These are phyloP conservation scores for Dromaius novaehollandiae DNA, from an alignment of 2,113 vertebrate genomes.

Conservation along the genomic window DNA sequence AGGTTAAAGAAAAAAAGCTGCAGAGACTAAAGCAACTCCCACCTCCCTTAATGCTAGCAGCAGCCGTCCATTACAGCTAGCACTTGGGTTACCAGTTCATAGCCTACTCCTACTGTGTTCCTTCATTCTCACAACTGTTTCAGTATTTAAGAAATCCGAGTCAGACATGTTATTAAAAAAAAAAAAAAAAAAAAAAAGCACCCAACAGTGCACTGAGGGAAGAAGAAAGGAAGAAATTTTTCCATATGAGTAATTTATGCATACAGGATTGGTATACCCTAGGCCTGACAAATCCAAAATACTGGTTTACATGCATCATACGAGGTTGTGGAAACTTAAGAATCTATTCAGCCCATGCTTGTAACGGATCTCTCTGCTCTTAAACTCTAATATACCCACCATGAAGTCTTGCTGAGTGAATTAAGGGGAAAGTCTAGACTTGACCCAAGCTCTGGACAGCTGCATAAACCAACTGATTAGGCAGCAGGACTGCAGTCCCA, in stretches of 20 bases:
- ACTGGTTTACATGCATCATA: rapidly evolving
- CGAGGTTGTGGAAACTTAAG: rapidly evolving
- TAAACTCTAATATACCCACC: background rate
- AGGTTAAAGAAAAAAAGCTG: background rate
- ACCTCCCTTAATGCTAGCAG: background rate
- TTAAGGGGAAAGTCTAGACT: background rate
- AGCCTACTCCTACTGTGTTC: background rate
- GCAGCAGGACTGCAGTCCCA: background rate
- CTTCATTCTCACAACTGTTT: background rate
- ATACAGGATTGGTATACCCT: background rate
- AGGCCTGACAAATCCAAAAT: background rate
- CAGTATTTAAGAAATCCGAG: background rate
- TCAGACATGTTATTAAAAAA: background rate
- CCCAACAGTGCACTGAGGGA: background rate
- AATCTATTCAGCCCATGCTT: background rate
- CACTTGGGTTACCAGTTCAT: background rate
- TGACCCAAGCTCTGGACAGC: background rate
- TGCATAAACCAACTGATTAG: background rate
- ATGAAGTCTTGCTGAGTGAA: background rate
- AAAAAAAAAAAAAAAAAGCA: background rate
- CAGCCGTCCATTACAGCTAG: background rate
- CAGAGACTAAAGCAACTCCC: background rate
- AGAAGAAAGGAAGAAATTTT: background rate
- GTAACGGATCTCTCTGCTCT: background rate
- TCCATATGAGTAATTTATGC: background rate